Evolutionary conservation across 1,140 invertebrate species (phyloP), one percentile per base, ranked within the genome.

Genomic region (Propsilocerus akamusi): DNA sequence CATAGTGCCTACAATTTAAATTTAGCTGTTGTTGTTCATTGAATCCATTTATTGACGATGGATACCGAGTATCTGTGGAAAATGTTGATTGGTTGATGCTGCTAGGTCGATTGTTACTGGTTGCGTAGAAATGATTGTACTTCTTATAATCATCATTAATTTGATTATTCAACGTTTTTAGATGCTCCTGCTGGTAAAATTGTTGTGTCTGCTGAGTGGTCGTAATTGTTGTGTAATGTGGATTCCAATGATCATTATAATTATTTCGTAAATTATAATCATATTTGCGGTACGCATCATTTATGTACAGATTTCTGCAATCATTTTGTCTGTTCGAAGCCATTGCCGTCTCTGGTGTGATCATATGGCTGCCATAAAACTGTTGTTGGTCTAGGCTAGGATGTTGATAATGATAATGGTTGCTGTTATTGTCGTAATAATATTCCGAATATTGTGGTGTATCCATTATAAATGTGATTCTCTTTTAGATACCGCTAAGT

Each of bases 221-320:
- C 14, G 34, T 20, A 41, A 17, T 41, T 41, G 34, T 30, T 20
- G 17, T 41, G 22, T 41, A 41, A 17, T 41, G 22, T 20, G 34
- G 22, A 20, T 41, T 41, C 34, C 34, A 41, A 8, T 41, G 34
- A 41, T 41, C 34, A 41, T 41, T 41, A 20, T 41, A 41, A 41
- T 41, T 41, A 41, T 41, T 41, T 41, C 14, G 34, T 41, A 41
- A 7, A 41, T 41, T 41, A 41, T 41, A 41, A 41, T 41, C 22
- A 10, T 41, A 41, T 20, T 41, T 41, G 22, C 22, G 17, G 34
- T 41, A 41, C 5, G 34, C 5, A 41, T 41, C 34, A 20, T 41
- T 30, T 30, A 6, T 6, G 28, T 30, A 11, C 22, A 41, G 34
- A 41, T 37, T 37, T 37, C 20, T 37, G 32, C 32, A 37, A 37